Evolutionary conservation across 1,140 invertebrate genomes (phyloP), one percentile per base, ranked within the genome.

Genomic region (Brachionus paranguensis): DNA sequence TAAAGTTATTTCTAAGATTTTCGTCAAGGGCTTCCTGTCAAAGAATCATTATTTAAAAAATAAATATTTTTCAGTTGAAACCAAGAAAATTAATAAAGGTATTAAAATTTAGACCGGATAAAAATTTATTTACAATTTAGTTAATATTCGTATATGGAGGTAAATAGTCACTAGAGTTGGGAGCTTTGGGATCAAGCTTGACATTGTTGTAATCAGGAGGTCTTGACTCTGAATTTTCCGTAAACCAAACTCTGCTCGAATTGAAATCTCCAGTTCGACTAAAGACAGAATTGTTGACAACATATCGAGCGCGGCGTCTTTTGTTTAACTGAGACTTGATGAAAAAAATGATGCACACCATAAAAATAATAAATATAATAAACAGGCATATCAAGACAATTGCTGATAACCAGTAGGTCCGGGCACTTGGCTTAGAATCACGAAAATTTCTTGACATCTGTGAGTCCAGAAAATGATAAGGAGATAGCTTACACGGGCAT

Each of bases 241-340:
- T 72, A 72, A 72, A 72, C 68, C 68, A 72, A 20, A 72, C 37
- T 72, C 68, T 41, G 20, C 68, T 72, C 17, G 68, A 72, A 72
- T 41, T 72, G 1, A n/a, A 3, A 33, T 72, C 68, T 47, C n/a
- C 14, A 1, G 37, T 20, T 43, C 5, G 12, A 72, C 37, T 41
- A 43, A 43, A 43, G 1, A 17, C 33, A 20, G 33, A 43, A 45
- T 20, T 72, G 68, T 8, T 72, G 6, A 24, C 37, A 17, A 43
- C 6, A 72, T 45, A 11, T 17, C 53, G 53, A 8, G 33, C 68
- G 20, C 20, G 33, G n/a, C 68, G 33, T 43, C 41, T 72, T 43
- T 43, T 72, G 5, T 43, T 72, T 20, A 72, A 72, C 17, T 43
- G 41, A 14, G 24, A 24, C 7, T 72, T 37, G n/a, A 41, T 41